Evolutionary conservation across 2,113 vertebrate species (phyloP).

Genomic region (Phrynocephalus versicolor): DNA sequence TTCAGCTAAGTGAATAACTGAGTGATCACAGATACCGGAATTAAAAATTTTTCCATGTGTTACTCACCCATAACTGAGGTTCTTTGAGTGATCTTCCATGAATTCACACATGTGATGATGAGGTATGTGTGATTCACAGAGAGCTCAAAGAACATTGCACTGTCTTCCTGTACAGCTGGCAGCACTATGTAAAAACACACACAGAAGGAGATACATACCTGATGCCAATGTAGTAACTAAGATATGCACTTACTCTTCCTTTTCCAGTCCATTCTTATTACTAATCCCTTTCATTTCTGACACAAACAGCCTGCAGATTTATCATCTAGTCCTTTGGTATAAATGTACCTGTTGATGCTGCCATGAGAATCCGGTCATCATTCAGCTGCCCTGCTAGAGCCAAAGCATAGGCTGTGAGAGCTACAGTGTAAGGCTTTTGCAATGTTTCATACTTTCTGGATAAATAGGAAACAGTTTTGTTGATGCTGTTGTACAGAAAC

Average conservation of each 20-base stretch:
- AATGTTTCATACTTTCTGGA: slow-evolving; percentile 64
- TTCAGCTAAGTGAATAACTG: too few species aligned
- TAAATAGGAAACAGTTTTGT: slow-evolving; percentile 75
- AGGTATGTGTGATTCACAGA: background rate
- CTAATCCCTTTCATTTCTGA: background rate
- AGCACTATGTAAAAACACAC: background rate
- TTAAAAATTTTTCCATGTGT: too few species aligned
- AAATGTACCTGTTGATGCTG: background rate
- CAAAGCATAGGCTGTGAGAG: slow-evolving; percentile 84
- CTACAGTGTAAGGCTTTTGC: slow-evolving; percentile 81
- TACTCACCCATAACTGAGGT: background rate
- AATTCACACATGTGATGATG: background rate
- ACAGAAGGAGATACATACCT: background rate
- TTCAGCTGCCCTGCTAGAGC: slow-evolving; percentile 65
- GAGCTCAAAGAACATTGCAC: background rate
- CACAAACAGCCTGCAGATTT: background rate
- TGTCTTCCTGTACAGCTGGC: background rate
- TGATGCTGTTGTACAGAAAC: slow-evolving; percentile 73
- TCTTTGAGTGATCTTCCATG: background rate
- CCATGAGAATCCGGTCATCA: background rate
- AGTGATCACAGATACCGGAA: background rate
- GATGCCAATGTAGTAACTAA: background rate
- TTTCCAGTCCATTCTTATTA: background rate
- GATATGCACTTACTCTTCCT: background rate
- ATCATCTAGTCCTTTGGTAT: background rate